Evolutionary conservation across 2,888 invertebrate species (phyloP), one percentile per base, ranked within the genome.

Genomic region (Morpho helenor): DNA sequence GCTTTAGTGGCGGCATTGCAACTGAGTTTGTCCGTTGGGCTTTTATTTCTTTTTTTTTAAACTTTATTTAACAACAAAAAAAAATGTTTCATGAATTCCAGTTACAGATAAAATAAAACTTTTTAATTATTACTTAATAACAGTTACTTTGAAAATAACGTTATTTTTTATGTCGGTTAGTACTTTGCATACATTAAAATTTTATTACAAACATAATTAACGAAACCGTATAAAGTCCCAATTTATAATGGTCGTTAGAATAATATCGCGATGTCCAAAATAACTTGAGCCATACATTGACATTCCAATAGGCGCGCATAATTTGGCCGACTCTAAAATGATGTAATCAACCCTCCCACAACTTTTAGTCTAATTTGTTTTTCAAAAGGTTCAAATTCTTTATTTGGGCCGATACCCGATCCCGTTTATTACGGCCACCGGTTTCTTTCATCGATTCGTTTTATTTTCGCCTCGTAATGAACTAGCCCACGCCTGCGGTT

Each of bases 1-100:
- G 82, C 83, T 81, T 85, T 87, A 83, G 87, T 88, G 81, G 71
- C 68, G 68, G 80, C 83, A 84, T 87, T 89, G 88, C 87, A 87
- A 81, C 81, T 79, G 74, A 63, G 61, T 66, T 66, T 62, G 65
- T 52, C 64, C 59, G 60, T 63, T 61, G 56, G 46, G 49, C 49
- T 48, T 55, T 54, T 57, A 48, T 57, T 56, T 49, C 58, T 46
- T 56, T 49, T 56, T 54, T 54, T 46, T 59, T 59, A 48, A 49
- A 57, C 43, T 49, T 54, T 16, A 8, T n/a, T n/a, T n/a, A n/a
- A n/a, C 42, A 43, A 43, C 3, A 1, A 43, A 43, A 3, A 31
- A 31, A 31, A 31, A 31, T 31, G 31, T 31, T 31, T 5, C 31
- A 31, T 31, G 31, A 31, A 31, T 31, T 31, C 5, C 2, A 10